phyloP scores from a whole-genome alignment of 2,888 invertebrate species.

The Pachymerium ferrugineum region DNA sequence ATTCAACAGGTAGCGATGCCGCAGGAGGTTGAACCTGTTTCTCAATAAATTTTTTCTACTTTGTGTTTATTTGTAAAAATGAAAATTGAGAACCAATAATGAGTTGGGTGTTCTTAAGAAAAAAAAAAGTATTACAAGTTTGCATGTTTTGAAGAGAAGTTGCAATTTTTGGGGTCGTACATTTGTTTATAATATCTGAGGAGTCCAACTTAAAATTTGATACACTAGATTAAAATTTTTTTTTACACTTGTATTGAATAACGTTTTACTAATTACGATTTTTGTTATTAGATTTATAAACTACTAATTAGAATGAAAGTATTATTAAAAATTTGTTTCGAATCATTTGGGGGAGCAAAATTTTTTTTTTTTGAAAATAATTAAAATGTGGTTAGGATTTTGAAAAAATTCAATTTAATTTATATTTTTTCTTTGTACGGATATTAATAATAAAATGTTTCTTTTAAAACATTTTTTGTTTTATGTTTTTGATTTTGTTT shows the following conservation, averaged over 20 bases:
- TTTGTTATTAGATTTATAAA: not conserved
- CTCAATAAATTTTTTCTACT: slow-evolving; percentile 1
- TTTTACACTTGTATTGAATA: not conserved
- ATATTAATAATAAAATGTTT: slow-evolving; percentile 16
- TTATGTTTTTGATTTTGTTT: not conserved
- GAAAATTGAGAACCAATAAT: not conserved
- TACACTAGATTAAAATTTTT: not conserved
- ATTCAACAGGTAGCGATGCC: slow-evolving; percentile 11
- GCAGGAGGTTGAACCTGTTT: slow-evolving; percentile 16
- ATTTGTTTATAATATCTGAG: no score
- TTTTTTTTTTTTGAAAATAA: not conserved
- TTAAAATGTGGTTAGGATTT: not conserved
- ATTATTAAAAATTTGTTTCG: not conserved
- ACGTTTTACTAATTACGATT: not conserved
- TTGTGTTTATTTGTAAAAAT: slow-evolving; percentile 16
- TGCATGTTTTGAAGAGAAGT: not conserved
- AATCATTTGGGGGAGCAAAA: not conserved
- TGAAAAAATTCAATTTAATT: not conserved
- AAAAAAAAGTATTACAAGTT: no score
- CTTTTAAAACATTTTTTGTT: slow-evolving; percentile 3
- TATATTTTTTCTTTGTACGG: slow-evolving; percentile 18
- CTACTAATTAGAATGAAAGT: slow-evolving; percentile 15
- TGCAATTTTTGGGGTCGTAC: no score
- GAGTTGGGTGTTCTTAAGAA: no score
- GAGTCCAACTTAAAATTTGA: no score